These are phyloP conservation scores for Mythimna albipuncta DNA, from an alignment of 2,888 invertebrate genomes.

Conservation along the genomic window DNA sequence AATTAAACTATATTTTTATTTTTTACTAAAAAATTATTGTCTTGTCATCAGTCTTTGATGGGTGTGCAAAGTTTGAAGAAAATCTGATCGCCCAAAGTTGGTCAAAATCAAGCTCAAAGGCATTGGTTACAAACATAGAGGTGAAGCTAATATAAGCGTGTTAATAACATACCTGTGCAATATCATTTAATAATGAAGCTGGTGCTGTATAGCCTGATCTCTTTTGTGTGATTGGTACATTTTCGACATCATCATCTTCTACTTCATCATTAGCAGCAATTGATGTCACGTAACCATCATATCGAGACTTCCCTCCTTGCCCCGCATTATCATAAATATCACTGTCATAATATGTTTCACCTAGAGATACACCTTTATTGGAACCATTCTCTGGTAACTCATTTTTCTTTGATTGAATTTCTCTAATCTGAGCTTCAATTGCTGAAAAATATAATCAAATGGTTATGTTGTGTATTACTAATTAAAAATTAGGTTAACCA, in stretches of 20 bases:
- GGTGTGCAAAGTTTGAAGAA: too few relatives aligned
- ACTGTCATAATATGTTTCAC: conserved; percentile 97
- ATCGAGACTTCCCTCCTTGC: conserved; percentile 93
- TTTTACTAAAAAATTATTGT: too few relatives aligned
- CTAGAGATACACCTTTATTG: conserved; percentile 96
- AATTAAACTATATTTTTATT: too few relatives aligned
- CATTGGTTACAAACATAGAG: too few relatives aligned
- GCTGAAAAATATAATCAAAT: conserved; percentile 90
- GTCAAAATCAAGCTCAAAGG: too few relatives aligned
- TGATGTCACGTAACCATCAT: conserved; percentile 98
- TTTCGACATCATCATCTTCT: conserved; percentile 97
- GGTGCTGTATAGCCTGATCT: conserved; percentile 96
- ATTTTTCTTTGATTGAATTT: conserved; percentile 97
- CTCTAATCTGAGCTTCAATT: conserved; percentile 98
- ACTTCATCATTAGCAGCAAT: conserved; percentile 99
- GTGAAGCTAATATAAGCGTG: too few relatives aligned
- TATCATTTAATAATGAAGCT: conserved; percentile 96
- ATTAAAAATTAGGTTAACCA: not conserved
- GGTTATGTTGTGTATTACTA: not conserved
- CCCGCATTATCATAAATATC: conserved; percentile 96
- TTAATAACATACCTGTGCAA: conserved; percentile 93
- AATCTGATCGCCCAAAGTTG: too few relatives aligned
- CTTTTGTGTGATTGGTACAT: conserved; percentile 93
- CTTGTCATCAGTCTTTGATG: too few relatives aligned
- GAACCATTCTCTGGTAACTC: conserved; percentile 92